These are phyloP conservation scores for Pseudoatta argentina DNA, from an alignment of 1,140 invertebrate genomes.

Conservation along the genomic window DNA sequence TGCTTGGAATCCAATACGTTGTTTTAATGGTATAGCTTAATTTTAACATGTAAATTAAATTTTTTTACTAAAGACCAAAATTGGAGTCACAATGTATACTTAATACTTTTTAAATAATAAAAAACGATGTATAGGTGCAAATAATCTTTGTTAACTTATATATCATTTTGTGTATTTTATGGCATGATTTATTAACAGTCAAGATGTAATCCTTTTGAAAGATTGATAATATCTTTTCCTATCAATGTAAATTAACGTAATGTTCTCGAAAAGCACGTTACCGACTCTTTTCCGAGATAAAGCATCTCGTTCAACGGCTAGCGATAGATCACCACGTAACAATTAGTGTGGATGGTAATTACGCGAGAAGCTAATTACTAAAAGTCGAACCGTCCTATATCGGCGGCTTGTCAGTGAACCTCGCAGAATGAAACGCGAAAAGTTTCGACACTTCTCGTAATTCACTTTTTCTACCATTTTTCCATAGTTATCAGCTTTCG, in stretches of 20 bases:
- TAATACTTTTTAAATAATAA: too few relatives aligned
- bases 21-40: too few relatives aligned
- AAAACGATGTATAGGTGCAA: too few relatives aligned
- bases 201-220: not conserved
- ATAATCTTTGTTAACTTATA: too few relatives aligned
- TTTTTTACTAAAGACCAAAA: too few relatives aligned
- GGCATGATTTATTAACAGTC: not conserved
- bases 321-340: constrained; percentile 43
- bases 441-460: constrained; percentile 43
- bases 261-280: not conserved
- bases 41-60: too few relatives aligned
- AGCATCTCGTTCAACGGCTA: constrained; percentile 8
- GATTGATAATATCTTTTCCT: not conserved
- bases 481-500: constrained; percentile 36
- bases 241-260: not conserved
- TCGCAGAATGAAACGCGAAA: constrained; percentile 36
- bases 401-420: constrained; percentile 9
- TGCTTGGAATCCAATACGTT: too few relatives aligned
- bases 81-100: too few relatives aligned
- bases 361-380: constrained; percentile 48
- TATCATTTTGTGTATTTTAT: too few relatives aligned
- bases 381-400: constrained; percentile 39
- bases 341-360: constrained; percentile 51
- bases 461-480: constrained; percentile 33
- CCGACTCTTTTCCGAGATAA: not conserved